Evolutionary conservation across 2,113 vertebrate species (phyloP), one percentile per base, ranked within the genome.

Genomic region (Sinocyclocheilus maitianheensis): DNA sequence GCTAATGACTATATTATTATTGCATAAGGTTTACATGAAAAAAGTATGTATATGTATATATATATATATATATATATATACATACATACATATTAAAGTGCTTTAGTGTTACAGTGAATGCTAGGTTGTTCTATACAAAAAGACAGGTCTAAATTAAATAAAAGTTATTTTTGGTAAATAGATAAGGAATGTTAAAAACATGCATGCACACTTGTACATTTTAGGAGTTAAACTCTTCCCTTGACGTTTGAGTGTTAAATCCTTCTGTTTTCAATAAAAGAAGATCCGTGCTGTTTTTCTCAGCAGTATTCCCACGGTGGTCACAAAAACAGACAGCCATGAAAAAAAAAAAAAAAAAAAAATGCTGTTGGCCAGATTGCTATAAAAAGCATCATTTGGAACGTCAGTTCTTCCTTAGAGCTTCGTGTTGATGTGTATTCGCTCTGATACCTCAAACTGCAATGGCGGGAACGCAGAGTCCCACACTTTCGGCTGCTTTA

Each of bases 91-190:
- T 46, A 10, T 46, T 46, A 46, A 26, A 63, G 30, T 87, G 83
- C 55, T 86, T 81, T 74, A 62, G 55, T 86, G 85, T 82, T 79
- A 30, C 24, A 74, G 24, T 62, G 79, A 63, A 69, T 55, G 77
- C 60, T 51, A 58, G 10, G 46, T 53, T 22, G 37, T 74, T 77
- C 65, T 13, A 9, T 74, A 74, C 34, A 37, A 72, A 80, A 84
- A 14, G 4, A 55, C n/a, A 58, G 24, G 71, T 72, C 18, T 37
- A 58, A 5, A 79, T 87, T 62, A 84, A 53, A 77, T 72, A 84
- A 53, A 77, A 40, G 48, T 30, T 13, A 22, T 74, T 74, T 85
- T 83, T 83, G 85, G 71, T 40, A 26, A 82, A 85, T 26, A 82
- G 58, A 71, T 53, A 77, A 0, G 22, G 81, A 80, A 85, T 85